Base-by-base conservation (phyloP, 2,113 vertebrate species). In the Haplochromis vanheusdeni region DNA sequence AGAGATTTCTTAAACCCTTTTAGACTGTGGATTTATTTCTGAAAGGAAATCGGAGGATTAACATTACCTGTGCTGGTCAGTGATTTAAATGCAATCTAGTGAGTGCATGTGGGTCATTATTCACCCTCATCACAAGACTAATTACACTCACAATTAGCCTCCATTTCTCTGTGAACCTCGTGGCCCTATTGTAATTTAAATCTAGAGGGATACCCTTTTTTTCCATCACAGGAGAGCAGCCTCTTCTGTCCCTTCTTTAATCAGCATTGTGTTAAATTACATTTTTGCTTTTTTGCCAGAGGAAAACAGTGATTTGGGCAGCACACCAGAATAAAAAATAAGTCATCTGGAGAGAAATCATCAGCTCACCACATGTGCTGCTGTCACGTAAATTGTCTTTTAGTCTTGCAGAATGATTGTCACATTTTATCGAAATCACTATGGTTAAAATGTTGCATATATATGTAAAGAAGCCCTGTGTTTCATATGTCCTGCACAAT, bases 371-470 rank as follows among this genome's bases (percentile, higher is more conserved):
- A 73, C 3, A n/a, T n/a, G n/a, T n/a, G n/a, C 40, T 73, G 37
- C 21, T 45, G 37, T 73, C 13, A 73, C 1, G 1, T 6, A 23
- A 70, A 45, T 45, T 73, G 5, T 73, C 21, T 45, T 73, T 45
- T 3, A 17, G 5, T 73, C 21, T 0, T 16, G 21, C 2, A 73
- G 40, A 73, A 26, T 45, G 40, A 45, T 10, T 45, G 8, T 17
- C 13, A 6, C 68, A 7, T 45, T 23, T 45, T 26, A 73, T 45
- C 0, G 0, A 75, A 28, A 75, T 31, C 6, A 12, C 6, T 49
- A 0, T 47, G 14, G 9, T 0, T 75, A 75, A 47, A 75, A 75
- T 28, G 40, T 16, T 73, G 40, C 14, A 11, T 47, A 0, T 11
- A 45, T 3, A 47, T 28, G 40, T 1, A 28, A 75, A 75, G 68